These are phyloP conservation scores for Pionites leucogaster DNA, from an alignment of 2,113 vertebrate species.

Conservation along the genomic window DNA sequence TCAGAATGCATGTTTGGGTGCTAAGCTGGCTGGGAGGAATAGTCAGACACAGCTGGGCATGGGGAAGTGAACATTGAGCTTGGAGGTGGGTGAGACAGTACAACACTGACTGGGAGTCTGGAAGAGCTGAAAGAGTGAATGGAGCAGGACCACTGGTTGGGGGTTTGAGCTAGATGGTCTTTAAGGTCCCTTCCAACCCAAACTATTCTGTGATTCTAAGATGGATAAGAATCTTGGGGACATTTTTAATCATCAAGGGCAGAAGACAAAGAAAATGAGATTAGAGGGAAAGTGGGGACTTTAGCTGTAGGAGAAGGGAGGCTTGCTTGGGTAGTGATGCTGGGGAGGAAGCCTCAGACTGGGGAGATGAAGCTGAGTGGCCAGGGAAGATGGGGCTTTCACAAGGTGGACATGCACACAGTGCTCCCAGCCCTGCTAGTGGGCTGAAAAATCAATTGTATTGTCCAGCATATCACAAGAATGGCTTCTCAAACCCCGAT, in stretches of 20 bases:
- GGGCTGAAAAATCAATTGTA: neutral
- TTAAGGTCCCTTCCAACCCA: neutral
- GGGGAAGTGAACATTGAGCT: neutral
- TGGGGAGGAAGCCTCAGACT: neutral
- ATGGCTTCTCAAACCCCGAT: neutral
- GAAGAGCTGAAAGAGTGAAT: neutral
- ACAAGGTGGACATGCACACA: fast-evolving
- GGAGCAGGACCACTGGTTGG: neutral
- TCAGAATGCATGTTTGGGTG: neutral
- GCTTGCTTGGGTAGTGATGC: neutral
- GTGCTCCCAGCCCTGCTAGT: neutral
- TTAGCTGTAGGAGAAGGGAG: neutral
- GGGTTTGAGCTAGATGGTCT: neutral
- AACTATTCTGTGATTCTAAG: neutral
- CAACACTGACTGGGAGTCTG: neutral
- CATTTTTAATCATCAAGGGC: neutral
- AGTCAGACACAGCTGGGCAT: fast-evolving
- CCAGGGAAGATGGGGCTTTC: neutral
- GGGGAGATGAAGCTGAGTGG: neutral
- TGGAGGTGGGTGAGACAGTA: neutral
- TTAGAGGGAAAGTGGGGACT: neutral
- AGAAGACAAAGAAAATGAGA: neutral
- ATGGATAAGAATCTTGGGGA: neutral
- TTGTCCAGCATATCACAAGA: neutral
- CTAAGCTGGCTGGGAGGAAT: neutral